A percentile compares a stretch with the other conserved stretches of the same genome.
These are phyloP conservation scores for Peromyscus aztecus DNA, from an alignment of 2,797 vertebrate genomes.

Conservation along the genomic window DNA sequence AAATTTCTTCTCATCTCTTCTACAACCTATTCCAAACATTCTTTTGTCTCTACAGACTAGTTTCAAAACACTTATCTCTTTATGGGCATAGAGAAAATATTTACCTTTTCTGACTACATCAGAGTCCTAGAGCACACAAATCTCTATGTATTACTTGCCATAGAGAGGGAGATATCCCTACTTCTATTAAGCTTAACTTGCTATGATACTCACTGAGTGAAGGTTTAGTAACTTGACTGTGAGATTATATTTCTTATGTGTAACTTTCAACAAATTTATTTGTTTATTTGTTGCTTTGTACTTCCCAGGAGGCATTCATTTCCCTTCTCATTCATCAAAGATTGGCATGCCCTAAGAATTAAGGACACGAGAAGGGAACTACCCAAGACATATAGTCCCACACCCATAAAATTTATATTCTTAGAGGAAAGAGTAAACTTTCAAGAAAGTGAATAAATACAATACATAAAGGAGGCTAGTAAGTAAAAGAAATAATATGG, in stretches of 20 bases:
- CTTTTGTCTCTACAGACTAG: background rate
- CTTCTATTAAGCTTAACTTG: background rate
- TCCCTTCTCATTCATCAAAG: background rate
- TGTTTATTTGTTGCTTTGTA: background rate
- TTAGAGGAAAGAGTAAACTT: background rate
- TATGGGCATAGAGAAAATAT: background rate
- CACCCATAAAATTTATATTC: background rate
- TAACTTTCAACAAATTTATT: background rate
- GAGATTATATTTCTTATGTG: background rate
- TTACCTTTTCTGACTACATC: background rate
- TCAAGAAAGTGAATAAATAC: background rate
- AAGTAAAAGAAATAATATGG: background rate
- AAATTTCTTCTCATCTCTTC: background rate
- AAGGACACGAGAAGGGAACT: background rate
- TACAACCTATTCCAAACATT: background rate
- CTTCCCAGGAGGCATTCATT: background rate
- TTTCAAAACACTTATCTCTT: background rate
- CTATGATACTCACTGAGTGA: background rate
- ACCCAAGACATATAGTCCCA: background rate
- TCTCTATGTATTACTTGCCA: background rate
- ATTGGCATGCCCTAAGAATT: background rate
- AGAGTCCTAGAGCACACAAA: background rate
- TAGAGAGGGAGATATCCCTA: background rate
- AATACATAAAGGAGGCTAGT: background rate
- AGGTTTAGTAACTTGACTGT: background rate